Conservation (phyloP, 2,797 vertebrate species). For the Thripadectes ignobilis region DNA sequence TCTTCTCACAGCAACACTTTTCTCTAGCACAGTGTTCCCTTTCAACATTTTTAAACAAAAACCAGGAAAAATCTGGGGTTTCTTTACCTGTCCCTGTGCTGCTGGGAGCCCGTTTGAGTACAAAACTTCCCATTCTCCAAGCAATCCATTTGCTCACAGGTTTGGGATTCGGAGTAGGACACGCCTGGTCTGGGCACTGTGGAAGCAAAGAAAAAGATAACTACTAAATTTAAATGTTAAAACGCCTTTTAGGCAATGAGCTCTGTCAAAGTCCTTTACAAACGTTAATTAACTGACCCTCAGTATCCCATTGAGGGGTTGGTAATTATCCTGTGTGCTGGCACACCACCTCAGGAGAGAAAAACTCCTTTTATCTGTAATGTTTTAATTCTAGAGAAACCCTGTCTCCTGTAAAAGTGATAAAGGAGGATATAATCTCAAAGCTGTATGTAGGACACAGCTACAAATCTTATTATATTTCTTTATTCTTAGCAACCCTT, state of each 20-base stretch:
- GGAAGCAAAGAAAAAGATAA: neutral
- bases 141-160: slow-evolving; percentile 73
- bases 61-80: neutral
- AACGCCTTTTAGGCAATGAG: neutral
- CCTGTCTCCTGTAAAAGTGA: neutral
- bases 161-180: neutral
- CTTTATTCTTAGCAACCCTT: neutral
- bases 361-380: neutral
- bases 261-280: neutral
- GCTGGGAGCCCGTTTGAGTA: slow-evolving; percentile 77
- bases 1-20: neutral
- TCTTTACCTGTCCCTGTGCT: slow-evolving; percentile 69
- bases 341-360: neutral
- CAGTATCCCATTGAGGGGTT: neutral
- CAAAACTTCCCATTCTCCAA: slow-evolving; percentile 84
- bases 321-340: neutral
- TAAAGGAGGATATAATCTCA: neutral
- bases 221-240: neutral
- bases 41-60: neutral
- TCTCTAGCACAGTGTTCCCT: neutral
- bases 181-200: slow-evolving; percentile 26
- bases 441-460: neutral
- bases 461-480: neutral
- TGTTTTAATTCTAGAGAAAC: neutral
- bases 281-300: neutral